Conservation (phyloP, 2,888 invertebrate genomes). For the Tholera decimalis region DNA sequence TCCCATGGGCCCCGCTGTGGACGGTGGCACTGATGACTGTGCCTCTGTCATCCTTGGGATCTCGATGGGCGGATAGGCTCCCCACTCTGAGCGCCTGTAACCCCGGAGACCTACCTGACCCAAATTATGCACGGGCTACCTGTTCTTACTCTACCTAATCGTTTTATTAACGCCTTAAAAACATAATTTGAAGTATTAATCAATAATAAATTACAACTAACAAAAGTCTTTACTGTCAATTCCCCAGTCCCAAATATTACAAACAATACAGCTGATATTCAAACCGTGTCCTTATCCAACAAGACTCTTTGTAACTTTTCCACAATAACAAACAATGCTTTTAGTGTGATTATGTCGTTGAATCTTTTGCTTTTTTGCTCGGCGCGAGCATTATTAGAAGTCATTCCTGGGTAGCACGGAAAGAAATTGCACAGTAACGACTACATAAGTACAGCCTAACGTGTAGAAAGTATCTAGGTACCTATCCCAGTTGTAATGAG, state of each 20-base stretch:
- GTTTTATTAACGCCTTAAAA: background rate
- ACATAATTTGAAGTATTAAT: too few relatives aligned
- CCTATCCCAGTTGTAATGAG: constrained; percentile 72
- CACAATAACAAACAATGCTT: constrained; percentile 80
- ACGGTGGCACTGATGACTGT: too few relatives aligned
- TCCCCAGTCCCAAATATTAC: constrained; percentile 5
- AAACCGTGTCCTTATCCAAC: constrained; percentile 36
- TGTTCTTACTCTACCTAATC: too few relatives aligned
- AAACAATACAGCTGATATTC: constrained; percentile 28
- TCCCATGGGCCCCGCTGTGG: too few relatives aligned
- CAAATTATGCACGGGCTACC: too few relatives aligned
- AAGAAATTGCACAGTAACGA: constrained; percentile 77
- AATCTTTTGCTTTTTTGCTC: constrained; percentile 79
- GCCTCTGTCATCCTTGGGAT: too few relatives aligned
- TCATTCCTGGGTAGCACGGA: constrained; percentile 71
- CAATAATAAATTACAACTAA: background rate
- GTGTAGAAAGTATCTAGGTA: constrained; percentile 57
- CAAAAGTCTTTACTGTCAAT: background rate
- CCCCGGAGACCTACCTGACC: too few relatives aligned
- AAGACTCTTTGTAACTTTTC: constrained; percentile 63
- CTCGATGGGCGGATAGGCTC: too few relatives aligned
- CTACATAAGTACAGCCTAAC: constrained; percentile 60
- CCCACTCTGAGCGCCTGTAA: too few relatives aligned
- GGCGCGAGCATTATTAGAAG: constrained; percentile 80
- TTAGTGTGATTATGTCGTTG: constrained; percentile 87